These are phyloP conservation scores for Dromococcyx pavoninus DNA, from an alignment of 2,797 vertebrate genomes.

Conservation along the genomic window DNA sequence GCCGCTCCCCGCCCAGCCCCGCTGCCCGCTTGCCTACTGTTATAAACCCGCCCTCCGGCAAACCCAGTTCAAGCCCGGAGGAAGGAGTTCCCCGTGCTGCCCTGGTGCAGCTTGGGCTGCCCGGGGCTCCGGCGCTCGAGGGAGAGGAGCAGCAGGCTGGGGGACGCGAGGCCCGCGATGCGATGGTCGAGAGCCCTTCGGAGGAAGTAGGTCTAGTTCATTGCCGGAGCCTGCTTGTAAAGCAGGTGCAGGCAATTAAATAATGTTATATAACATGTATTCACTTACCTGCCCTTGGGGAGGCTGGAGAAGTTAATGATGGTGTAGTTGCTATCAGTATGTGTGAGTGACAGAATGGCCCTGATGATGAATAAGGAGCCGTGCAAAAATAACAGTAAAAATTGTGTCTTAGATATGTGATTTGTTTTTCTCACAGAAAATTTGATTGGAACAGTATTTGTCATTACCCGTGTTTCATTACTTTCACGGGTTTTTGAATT, in stretches of 20 bases:
- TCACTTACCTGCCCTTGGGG: background rate
- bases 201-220: background rate
- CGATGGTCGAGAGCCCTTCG: background rate
- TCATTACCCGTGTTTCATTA: background rate
- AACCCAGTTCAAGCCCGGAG: background rate
- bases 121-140: no score
- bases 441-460: background rate
- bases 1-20: background rate
- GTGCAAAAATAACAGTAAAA: background rate
- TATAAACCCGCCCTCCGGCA: no score
- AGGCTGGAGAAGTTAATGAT: background rate
- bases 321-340: background rate
- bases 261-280: background rate
- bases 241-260: conserved; percentile 52
- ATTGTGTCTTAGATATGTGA: background rate
- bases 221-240: background rate
- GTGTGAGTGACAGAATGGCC: background rate
- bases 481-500: background rate
- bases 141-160: background rate
- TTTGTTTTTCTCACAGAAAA: background rate
- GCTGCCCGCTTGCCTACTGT: background rate
- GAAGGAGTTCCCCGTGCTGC: no score
- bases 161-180: background rate
- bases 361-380: background rate
- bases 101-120: no score